Base-by-base conservation (phyloP, 2,797 vertebrate genomes). In the Catharus ustulatus region DNA sequence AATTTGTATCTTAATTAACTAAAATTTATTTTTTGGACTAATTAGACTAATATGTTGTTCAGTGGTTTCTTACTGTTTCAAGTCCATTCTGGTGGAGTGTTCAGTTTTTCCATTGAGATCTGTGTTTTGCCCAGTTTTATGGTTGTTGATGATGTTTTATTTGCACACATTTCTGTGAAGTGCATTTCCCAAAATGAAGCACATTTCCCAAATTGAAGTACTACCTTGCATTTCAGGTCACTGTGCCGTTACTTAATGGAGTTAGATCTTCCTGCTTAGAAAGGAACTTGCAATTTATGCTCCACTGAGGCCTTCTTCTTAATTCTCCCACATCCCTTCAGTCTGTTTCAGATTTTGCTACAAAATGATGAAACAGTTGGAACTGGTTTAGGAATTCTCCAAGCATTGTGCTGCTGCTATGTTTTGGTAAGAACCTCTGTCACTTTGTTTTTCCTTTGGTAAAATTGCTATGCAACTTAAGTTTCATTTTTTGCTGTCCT, bases 31-130 rank as follows among this genome's bases (percentile, higher is more conserved):
- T 95, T 86, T 19, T 15, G 43, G 13, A n/a, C 14, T 48, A 48
- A 49, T 36, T 55, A 45, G 12, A 3, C 0, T 0, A 49, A 6
- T 49, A 10, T 52, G 7, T 45, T 17, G 62, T 74, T 80, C 27
- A 22, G 7, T 54, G 13, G 4, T 62, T 85, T 83, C 43, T n/a
- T 43, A 19, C 14, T 32, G 4, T 26, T 32, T 76, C 46, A 67
- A 78, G 10, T 43, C 24, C 13, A 38, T 82, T 92, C 36, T 77
- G 38, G 10, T 20, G 27, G 9, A 57, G 12, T 15, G 27, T 38
- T 69, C 17, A 10, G 0, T 55, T 89, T 89, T 92, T 40, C 71
- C 14, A 23, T 3, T 48, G 27, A 78, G 19, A 55, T 3, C 5
- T 52, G 45, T 36, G 24, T 59, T 86, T 78, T 84, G 12, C 22